These are phyloP conservation scores for Exocentrus adspersus DNA, from an alignment of 2,888 invertebrate species.

Conservation along the genomic window DNA sequence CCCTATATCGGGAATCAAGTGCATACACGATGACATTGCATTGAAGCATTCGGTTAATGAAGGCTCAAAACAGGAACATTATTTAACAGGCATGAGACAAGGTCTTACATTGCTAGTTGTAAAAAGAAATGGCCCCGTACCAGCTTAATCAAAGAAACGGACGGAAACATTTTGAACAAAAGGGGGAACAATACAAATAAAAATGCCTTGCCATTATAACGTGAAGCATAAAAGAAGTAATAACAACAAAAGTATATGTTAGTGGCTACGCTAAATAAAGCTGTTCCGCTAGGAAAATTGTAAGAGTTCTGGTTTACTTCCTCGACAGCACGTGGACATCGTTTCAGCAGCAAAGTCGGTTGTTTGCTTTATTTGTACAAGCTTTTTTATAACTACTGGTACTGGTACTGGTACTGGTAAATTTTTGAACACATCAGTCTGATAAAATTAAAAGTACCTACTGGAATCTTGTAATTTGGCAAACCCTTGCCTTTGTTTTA, in stretches of 20 bases:
- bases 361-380: neutral
- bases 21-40: no score
- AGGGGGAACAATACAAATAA: constrained; percentile 12
- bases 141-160: constrained; percentile 1
- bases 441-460: no score
- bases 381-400: no score
- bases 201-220: constrained; percentile 7
- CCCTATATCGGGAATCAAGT: no score
- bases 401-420: no score
- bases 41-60: no score
- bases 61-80: no score
- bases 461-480: neutral
- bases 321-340: neutral
- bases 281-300: neutral
- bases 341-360: neutral
- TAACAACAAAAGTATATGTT: constrained; percentile 9
- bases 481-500: neutral
- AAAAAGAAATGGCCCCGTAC: neutral
- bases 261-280: constrained; percentile 3
- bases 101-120: no score
- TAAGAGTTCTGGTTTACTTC: neutral
- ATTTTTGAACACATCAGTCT: no score
- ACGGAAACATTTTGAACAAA: constrained; percentile 14
- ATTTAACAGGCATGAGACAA: no score
- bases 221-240: constrained; percentile 13